A percentile compares a stretch with the other conserved stretches of the same genome.
These are phyloP conservation scores for Romanomermis culicivorax DNA, from an alignment of 2,888 invertebrate species.

Conservation along the genomic window DNA sequence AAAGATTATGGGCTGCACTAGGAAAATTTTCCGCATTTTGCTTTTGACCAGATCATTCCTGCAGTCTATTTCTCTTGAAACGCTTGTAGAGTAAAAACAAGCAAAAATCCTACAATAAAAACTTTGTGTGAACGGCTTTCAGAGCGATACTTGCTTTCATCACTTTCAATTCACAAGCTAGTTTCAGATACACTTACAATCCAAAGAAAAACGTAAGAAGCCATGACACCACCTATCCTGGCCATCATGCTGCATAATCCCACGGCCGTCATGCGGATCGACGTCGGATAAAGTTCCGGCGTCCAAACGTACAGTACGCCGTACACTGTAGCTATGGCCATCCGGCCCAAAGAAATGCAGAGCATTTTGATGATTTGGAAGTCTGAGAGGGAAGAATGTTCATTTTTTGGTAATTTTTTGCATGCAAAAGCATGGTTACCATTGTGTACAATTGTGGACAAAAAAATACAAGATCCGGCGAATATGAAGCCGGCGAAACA, in stretches of 20 bases:
- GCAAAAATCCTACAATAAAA: too few species aligned
- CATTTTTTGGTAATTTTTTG: not conserved
- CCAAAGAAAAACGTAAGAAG: constrained; percentile 50
- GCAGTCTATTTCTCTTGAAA: too few species aligned
- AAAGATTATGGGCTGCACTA: too few species aligned
- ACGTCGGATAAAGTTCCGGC: constrained; percentile 69
- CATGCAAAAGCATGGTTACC: not conserved
- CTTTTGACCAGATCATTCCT: too few species aligned
- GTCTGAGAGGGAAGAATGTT: not conserved
- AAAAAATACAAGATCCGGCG: constrained; percentile 20
- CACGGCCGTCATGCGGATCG: constrained; percentile 62
- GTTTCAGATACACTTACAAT: constrained; percentile 16
- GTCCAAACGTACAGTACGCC: constrained; percentile 66
- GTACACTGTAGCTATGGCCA: constrained; percentile 59
- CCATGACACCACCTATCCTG: constrained; percentile 59
- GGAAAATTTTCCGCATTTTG: too few species aligned
- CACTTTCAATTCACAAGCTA: not conserved
- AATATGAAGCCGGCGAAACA: constrained; percentile 21
- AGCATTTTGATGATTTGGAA: not conserved
- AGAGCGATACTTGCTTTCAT: too few species aligned
- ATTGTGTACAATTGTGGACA: constrained; percentile 19
- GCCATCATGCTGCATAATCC: constrained; percentile 65
- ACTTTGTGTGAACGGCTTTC: too few species aligned
- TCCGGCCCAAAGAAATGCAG: constrained; percentile 51
- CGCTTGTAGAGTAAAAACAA: too few species aligned